Conservation (phyloP, 2,797 vertebrate genomes). For the Mastacembelus armatus region DNA sequence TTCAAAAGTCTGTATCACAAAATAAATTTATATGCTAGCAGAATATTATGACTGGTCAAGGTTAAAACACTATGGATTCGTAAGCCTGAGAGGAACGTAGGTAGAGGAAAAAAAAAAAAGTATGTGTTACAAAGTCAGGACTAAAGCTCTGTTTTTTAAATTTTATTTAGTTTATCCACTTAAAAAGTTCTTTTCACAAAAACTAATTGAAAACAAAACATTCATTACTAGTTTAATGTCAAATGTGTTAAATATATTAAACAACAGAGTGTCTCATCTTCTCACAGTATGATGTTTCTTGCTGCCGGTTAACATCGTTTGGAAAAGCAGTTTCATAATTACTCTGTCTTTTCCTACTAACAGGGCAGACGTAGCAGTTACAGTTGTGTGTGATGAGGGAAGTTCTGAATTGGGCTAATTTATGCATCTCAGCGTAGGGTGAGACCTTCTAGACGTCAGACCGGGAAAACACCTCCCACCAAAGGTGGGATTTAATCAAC, state of each 20-base stretch:
- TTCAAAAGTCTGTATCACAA: neutral
- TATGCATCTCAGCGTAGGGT: slow-evolving; percentile 52
- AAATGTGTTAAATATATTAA: slow-evolving; percentile 47
- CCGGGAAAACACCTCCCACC: slow-evolving; percentile 60
- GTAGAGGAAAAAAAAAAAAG: neutral
- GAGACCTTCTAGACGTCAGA: slow-evolving; percentile 49
- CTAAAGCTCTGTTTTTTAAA: neutral
- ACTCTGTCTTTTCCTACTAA: slow-evolving; percentile 60
- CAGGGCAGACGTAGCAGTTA: slow-evolving; percentile 54
- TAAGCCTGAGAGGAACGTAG: slow-evolving; percentile 5
- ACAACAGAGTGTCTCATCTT: slow-evolving; percentile 28
- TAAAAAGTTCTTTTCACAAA: slow-evolving; percentile 12
- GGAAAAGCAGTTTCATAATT: slow-evolving; percentile 54
- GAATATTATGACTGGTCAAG: slow-evolving; percentile 2
- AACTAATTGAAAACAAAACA: slow-evolving; percentile 13
- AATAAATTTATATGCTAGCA: neutral
- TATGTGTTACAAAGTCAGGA: neutral
- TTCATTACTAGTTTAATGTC: slow-evolving; percentile 9
- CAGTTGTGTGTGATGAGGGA: slow-evolving; percentile 35
- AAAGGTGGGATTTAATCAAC: slow-evolving; percentile 75
- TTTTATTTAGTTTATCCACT: neutral
- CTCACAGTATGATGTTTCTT: slow-evolving; percentile 35
- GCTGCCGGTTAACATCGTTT: slow-evolving; percentile 23
- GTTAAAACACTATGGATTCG: slow-evolving; percentile 11
- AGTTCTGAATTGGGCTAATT: slow-evolving; percentile 54